Base-by-base conservation (phyloP, 2,888 invertebrate genomes). In the Rosalia funebris region DNA sequence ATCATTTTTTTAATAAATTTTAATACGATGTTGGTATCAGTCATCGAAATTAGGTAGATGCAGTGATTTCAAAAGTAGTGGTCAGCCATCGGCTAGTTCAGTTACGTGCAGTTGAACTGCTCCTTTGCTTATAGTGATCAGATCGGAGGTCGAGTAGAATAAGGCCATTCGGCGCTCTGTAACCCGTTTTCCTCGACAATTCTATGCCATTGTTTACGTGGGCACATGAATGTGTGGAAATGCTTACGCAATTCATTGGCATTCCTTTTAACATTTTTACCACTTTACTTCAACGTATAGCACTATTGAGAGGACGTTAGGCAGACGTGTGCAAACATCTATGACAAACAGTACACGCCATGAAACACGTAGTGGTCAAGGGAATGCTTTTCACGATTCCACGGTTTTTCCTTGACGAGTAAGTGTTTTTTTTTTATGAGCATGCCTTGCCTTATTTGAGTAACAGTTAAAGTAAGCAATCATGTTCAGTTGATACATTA, bases 171-270 rank as follows among this genome's bases (percentile, higher is more conserved):
- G 68, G 72, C 70, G 75, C 73, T 74, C 69, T 58, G 61, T 77
- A 78, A 79, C 79, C 78, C 77, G 79, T 79, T 79, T 79, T 79
- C 79, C 79, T 79, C 79, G 79, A 75, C 75, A 70, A 71, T 72
- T 72, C 73, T 72, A 70, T 71, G 72, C 76, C 76, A 79, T 79
- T 79, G 79, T 79, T 79, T 77, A 78, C 77, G 77, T 78, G 78
- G 76, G 77, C 76, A 72, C 66, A 71, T 66, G 65, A 69, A 70
- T 69, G 69, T 72, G 65, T 70, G 66, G 68, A 72, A 71, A 71
- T 71, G 74, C 72, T 77, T 77, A 75, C 76, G 77, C 76, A 77
- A 77, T 72, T 41, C 63, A 60, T 65, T 62, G 66, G 75, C 77
- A 77, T 77, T 77, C 77, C 74, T 72, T 60, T 67, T 71, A 71